Evolutionary conservation across 30 jellyfish, hydroid and myxozoan species (phyloP), one percentile per base, ranked within the genome.

Genomic region (Aurelia sp.): DNA sequence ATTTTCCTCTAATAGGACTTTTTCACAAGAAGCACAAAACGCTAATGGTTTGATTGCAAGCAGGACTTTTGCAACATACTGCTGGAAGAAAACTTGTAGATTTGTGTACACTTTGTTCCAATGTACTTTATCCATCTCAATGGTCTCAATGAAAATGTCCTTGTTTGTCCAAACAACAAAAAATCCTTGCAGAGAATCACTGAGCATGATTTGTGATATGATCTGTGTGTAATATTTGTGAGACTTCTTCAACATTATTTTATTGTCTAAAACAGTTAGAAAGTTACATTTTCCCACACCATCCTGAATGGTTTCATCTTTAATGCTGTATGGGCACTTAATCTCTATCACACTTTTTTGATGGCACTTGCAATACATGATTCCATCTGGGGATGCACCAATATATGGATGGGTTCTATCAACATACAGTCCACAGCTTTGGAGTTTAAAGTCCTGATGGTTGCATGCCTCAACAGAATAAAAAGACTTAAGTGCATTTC

Each of bases 21-120:
- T 79, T 22, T 89, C 97, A 81, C 97, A 89, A 16, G 59, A 12
- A 8, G 90, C 90, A 81, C 97, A 89, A 20, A 62, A 79, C 38
- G 15, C n/a, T 68, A 89, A 18, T 53, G 91, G 97, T 44, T 81
- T 40, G 75, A 89, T 15, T 33, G 40, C 90, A 20, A 70, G 55
- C 41, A 88, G 51, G 38, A 81, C 87, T 41, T 53, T 63, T 24
- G 72, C n/a, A 62, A 89, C 90, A 73, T 80, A 87, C 48, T 30
- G 21, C 59, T 80, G 61, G 71, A 65, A 88, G 69, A 88, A 87
- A 11, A 77, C 24, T 51, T 74, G 68, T n/a, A 80, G 40, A 64
- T 63, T 80, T 27, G 57, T 80, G 68, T 40, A 17, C 55, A 80
- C 90, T 31, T 64, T 64, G 2, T 80, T 47, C 73, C 90, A 80